Evolutionary conservation across 1,140 invertebrate species (phyloP).

Genomic region (Drosophila equinoxialis): DNA sequence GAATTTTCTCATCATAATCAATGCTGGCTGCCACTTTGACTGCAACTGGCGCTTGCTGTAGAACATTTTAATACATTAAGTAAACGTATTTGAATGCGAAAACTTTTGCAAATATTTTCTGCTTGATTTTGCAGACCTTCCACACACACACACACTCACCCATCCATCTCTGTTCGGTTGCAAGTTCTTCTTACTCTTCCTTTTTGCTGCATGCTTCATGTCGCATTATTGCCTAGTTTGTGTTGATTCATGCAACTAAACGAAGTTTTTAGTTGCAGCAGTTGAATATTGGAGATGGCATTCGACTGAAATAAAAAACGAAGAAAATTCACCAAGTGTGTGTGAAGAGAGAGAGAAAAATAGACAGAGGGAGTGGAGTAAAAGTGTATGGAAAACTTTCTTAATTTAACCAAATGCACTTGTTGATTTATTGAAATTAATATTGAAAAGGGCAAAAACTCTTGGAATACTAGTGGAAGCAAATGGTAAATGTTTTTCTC

Average conservation of each 20-base stretch:
- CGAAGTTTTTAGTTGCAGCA: conserved; percentile 18
- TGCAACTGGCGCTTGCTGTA: neutral
- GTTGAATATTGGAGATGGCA: conserved; percentile 10
- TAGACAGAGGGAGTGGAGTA: neutral
- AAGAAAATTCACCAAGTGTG: neutral
- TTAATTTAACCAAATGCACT: conserved; percentile 67
- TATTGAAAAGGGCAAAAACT: conserved; percentile 40
- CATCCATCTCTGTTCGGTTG: conserved; percentile 9
- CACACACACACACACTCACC: conserved; percentile 13
- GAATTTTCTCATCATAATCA: conserved; percentile 31
- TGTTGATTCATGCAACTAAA: conserved; percentile 43
- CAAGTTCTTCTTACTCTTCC: neutral
- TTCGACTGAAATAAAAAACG: neutral
- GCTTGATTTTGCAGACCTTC: conserved; percentile 53
- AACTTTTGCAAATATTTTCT: conserved; percentile 69
- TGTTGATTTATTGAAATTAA: conserved; percentile 77
- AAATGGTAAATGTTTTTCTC: conserved; percentile 4
- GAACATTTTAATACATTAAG: conserved; percentile 77
- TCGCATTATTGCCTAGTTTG: conserved; percentile 42
- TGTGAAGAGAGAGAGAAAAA: neutral
- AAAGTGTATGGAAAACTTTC: conserved; percentile 57
- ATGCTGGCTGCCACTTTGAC: conserved; percentile 11
- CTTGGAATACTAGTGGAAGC: neutral
- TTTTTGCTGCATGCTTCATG: conserved; percentile 34
- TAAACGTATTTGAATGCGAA: conserved; percentile 70